Evolutionary conservation across 2,113 vertebrate species (phyloP), one percentile per base, ranked within the genome.

Genomic region (Rhizomys pruinosus): DNA sequence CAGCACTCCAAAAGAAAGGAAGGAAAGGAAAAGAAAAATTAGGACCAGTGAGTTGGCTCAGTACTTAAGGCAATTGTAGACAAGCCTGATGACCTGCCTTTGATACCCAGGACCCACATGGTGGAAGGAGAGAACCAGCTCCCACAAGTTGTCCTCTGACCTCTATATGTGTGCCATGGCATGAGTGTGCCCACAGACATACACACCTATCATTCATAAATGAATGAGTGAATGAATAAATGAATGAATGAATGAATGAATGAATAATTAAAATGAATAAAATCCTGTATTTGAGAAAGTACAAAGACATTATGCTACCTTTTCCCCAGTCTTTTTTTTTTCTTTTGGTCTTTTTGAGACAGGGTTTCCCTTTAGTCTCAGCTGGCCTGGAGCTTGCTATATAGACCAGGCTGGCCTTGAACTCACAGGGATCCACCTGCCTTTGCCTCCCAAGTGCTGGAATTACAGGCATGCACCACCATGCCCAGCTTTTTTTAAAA

Each of bases 241-340:
- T 57, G 34, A 37, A 59, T 59, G 29, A 10, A 32, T 27, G 59
- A 59, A 25, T 76, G 42, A 27, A 27, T 59, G 27, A n/a, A 52
- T 57, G 34, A 39, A 27, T 59, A 59, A 59, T 61, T 22, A 57
- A 80, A 27, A 34, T 52, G 12, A 44, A 61, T 42, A 19, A 64
- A 64, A 34, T 84, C 39, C 27, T 72, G 0, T 84, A 32, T 91
- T 84, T 79, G 25, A 42, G 2, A 81, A 91, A 66, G 37, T 84
- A 61, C 19, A 87, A 93, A 94, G 34, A 47, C 34, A 61, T 69
- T 94, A 64, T 27, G 23, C 42, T 90, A 63, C 27, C 29, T 32
- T 91, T 94, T 85, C 29, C 71, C 27, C 78, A 12, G 2, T 86
- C 3, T 23, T n/a, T 91, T 93, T 92, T 34, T 72, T 68, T 66